phyloP scores from a whole-genome alignment of 2,888 invertebrate genomes.

The Chouioia cunea region DNA sequence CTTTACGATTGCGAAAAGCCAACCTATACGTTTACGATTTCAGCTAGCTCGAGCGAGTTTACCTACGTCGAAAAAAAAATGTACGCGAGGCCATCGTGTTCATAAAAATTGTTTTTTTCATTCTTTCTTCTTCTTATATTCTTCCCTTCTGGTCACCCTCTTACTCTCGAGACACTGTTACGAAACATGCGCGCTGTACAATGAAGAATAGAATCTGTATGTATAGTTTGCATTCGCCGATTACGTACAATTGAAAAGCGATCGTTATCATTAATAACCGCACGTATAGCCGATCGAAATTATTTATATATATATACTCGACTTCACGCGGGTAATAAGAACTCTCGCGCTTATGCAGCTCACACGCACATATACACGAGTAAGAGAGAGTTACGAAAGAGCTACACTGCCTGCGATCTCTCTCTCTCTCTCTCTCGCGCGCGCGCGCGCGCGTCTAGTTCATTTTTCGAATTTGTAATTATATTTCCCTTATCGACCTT shows the following conservation, averaged over 20 bases:
- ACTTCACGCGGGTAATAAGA: slow-evolving; percentile 31
- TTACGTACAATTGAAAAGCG: slow-evolving; percentile 39
- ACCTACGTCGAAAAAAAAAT: slow-evolving; percentile 33
- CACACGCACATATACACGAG: neutral
- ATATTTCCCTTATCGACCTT: slow-evolving; percentile 63
- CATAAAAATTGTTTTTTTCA: slow-evolving; percentile 35
- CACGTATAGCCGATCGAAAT: slow-evolving; percentile 25
- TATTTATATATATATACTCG: slow-evolving; percentile 37
- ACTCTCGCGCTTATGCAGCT: slow-evolving; percentile 21
- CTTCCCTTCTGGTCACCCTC: too few relatives aligned
- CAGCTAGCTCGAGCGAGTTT: slow-evolving; percentile 42
- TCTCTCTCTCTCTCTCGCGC: neutral
- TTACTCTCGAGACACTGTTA: too few relatives aligned
- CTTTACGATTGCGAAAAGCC: slow-evolving; percentile 53
- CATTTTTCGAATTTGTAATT: slow-evolving; percentile 61
- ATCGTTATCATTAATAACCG: slow-evolving; percentile 43
- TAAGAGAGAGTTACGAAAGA: slow-evolving; percentile 27
- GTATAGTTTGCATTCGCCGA: neutral
- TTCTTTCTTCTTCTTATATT: neutral
- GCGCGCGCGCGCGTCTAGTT: slow-evolving; percentile 7
- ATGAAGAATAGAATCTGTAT: too few relatives aligned
- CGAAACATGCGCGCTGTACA: too few relatives aligned
- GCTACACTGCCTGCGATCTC: neutral
- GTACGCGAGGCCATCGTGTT: slow-evolving; percentile 41
- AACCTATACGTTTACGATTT: slow-evolving; percentile 47